A percentile compares a stretch with the other conserved stretches of the same genome.
phyloP scores from a whole-genome alignment of 1,140 invertebrate genomes.

The Trichomalopsis sarcophagae region DNA sequence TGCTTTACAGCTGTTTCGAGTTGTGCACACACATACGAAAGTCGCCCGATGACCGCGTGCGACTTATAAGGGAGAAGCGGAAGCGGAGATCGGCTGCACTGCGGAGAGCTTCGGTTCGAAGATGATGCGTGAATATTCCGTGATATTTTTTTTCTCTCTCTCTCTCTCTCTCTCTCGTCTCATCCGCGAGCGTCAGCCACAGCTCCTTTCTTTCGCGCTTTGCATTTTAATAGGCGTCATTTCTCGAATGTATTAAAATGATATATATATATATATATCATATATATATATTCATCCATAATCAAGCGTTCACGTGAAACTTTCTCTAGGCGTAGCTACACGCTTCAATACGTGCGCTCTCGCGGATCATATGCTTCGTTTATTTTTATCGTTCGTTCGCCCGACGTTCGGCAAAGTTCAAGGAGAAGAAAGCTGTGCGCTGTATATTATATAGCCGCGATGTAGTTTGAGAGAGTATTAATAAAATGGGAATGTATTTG shows the following conservation, averaged over 20 bases:
- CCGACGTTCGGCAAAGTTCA: neutral
- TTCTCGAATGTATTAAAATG: conserved; percentile 17
- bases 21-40: conserved; percentile 10
- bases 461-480: neutral
- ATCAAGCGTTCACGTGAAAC: conserved; percentile 40
- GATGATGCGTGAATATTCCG: no score
- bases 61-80: conserved; percentile 39
- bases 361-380: neutral
- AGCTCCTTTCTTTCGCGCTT: neutral
- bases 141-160: neutral
- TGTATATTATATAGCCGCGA: no score
- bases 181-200: no score
- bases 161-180: no score
- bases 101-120: no score
- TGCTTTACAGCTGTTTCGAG: conserved; percentile 26
- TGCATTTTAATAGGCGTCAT: conserved; percentile 30
- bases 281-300: conserved; percentile 35
- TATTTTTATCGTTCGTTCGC: neutral
- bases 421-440: neutral
- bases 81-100: neutral
- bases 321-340: conserved; percentile 56
- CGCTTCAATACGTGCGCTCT: conserved; percentile 39
- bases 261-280: neutral
- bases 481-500: neutral
- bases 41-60: conserved; percentile 1